These are phyloP conservation scores for Aotus griseimembra DNA, from an alignment of 2,797 vertebrate genomes.

Conservation along the genomic window DNA sequence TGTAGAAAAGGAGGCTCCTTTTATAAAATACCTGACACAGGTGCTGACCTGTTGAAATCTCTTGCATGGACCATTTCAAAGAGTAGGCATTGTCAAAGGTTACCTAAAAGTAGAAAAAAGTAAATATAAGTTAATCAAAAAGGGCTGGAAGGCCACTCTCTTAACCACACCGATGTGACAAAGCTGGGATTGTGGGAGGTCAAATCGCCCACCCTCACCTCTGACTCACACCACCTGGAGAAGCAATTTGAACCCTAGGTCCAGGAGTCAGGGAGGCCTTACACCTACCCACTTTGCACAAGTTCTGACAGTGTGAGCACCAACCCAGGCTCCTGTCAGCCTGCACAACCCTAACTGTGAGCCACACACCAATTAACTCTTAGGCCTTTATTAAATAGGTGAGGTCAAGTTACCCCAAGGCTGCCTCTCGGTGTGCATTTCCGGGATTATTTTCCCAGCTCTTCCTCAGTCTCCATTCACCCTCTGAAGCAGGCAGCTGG, in stretches of 20 bases:
- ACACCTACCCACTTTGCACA: not conserved
- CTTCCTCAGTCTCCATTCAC: not conserved
- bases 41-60: constrained; percentile 30
- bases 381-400: not conserved
- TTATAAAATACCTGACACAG: not conserved
- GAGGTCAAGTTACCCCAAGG: not conserved
- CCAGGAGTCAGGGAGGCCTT: not conserved
- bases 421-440: not conserved
- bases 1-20: constrained; percentile 53
- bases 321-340: not conserved
- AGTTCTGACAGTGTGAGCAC: not conserved
- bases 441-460: not conserved
- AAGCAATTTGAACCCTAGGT: not conserved
- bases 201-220: not conserved
- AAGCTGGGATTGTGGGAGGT: not conserved
- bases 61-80: constrained; percentile 47
- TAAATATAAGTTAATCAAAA: constrained; percentile 54
- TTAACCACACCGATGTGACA: not conserved
- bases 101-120: constrained; percentile 17
- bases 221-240: not conserved
- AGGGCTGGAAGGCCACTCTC: not conserved
- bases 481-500: not conserved
- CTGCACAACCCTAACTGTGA: not conserved
- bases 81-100: constrained; percentile 50
- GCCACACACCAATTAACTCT: not conserved